Base-by-base conservation (phyloP, 2,888 invertebrate genomes). In the Homarus gammarus region DNA sequence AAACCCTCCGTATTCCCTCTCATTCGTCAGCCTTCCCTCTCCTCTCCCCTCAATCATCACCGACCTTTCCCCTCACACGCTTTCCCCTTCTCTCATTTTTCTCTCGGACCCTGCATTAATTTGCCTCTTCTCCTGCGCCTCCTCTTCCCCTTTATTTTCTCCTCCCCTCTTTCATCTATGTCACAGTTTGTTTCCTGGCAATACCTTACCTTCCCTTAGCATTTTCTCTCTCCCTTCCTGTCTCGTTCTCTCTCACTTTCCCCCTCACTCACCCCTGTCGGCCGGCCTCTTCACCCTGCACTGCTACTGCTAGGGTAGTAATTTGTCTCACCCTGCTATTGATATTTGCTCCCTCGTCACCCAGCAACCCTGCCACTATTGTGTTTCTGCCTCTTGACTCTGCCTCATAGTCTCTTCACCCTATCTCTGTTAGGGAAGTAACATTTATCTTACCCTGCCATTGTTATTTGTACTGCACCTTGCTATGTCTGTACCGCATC, bases 151-250 rank as follows among this genome's bases (percentile, higher is more conserved):
- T 64, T 64, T 79, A 79, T 79, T 79, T 79, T 79, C 79, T 56
- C 61, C 61, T 79, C 79, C 79, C 79, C 79, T 79, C 61, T 61
- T 79, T 61, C 79, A 79, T 64, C 61, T 79, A 56, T 79, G 79
- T 79, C 79, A 79, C 79, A 79, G 44, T 79, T 79, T 79, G 79
- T 79, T 79, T 56, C 79, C 79, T 61, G 36, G 38, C 56, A 61
- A 61, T 61, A 61, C 79, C 40, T 61, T 61, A 8, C n/a, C 61
- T 56, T 36, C 56, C 61, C 31, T 64, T 38, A 38, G 61, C 44
- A 33, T 33, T 61, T 40, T 78, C 79, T 78, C 10, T 27, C 78
- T 56, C 78, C 44, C 75, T 77, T 27, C 44, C 75, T 49, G 8
- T 44, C 44, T 44, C 44, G 12, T 22, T 56, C 56, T 64, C 64